These are phyloP conservation scores for Dasysyrphus tricinctus DNA, from an alignment of 2,888 invertebrate species.

Conservation along the genomic window DNA sequence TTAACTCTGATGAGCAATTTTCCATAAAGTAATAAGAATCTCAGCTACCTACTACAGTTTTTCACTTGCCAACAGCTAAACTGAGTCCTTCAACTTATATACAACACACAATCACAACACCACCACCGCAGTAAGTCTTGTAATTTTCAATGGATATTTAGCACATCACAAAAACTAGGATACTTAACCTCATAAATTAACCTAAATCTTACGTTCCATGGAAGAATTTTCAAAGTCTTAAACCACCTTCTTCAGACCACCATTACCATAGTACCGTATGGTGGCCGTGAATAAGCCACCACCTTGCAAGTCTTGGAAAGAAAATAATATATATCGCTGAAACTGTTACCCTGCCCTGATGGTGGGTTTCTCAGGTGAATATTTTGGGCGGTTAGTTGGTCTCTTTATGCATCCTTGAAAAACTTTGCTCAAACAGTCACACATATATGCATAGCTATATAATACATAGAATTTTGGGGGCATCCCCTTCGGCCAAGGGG, in stretches of 20 bases:
- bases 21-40: slow-evolving; percentile 40
- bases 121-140: slow-evolving; percentile 28
- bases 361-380: slow-evolving; percentile 51
- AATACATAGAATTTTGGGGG: slow-evolving; percentile 37
- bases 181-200: slow-evolving; percentile 73
- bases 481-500: slow-evolving; percentile 40
- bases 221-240: slow-evolving; percentile 44
- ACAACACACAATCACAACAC: slow-evolving; percentile 29
- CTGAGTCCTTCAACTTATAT: slow-evolving; percentile 51
- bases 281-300: slow-evolving; percentile 36
- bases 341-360: slow-evolving; percentile 24
- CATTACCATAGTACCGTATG: slow-evolving; percentile 21
- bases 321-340: slow-evolving; percentile 42
- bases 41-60: background rate
- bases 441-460: background rate
- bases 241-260: slow-evolving; percentile 17
- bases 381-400: slow-evolving; percentile 30
- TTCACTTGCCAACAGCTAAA: background rate
- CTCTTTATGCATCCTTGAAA: slow-evolving; percentile 47
- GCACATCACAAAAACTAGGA: slow-evolving; percentile 53
- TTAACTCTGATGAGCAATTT: slow-evolving; percentile 57
- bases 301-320: slow-evolving; percentile 28
- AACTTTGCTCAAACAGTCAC: slow-evolving; percentile 22
- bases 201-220: slow-evolving; percentile 56
- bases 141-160: slow-evolving; percentile 62